A percentile compares a stretch with the other conserved stretches of the same genome.
Evolutionary conservation across 2,888 invertebrate species (phyloP).

Genomic region (Drosophila emarginata): DNA sequence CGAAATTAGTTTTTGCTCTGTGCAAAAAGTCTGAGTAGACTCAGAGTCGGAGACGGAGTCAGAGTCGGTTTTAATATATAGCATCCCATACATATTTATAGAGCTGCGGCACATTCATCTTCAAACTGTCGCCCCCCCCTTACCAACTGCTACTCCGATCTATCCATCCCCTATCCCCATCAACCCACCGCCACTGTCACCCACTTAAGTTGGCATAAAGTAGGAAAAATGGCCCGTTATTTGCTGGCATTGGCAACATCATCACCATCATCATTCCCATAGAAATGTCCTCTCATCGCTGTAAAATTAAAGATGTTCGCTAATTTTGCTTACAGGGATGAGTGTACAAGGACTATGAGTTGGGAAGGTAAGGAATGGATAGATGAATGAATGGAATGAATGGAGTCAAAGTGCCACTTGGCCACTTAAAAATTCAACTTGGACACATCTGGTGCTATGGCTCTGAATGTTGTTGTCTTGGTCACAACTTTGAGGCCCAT

Average conservation of each 20-base stretch:
- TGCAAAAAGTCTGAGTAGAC: constrained; percentile 50
- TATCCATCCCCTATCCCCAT: constrained; percentile 1
- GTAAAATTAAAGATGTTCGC: constrained; percentile 51
- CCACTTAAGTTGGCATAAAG: constrained; percentile 74
- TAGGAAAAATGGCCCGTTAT: constrained; percentile 63
- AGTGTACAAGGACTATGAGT: constrained; percentile 5
- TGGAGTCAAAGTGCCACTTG: constrained; percentile 16
- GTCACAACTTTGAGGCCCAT: constrained; percentile 14
- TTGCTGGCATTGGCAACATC: constrained; percentile 62
- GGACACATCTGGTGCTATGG: constrained; percentile 64
- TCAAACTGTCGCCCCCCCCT: constrained; percentile 49
- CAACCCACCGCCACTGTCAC: constrained; percentile 44
- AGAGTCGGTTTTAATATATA: constrained; percentile 79
- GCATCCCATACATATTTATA: constrained; percentile 79
- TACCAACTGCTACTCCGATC: neutral
- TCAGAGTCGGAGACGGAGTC: constrained; percentile 46
- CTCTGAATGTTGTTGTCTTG: constrained; percentile 31
- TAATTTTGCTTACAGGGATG: constrained; percentile 49
- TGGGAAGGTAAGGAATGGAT: neutral
- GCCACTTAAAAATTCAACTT: constrained; percentile 60
- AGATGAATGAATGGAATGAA: constrained; percentile 28
- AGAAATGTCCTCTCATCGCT: constrained; percentile 42
- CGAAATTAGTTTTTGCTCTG: constrained; percentile 79
- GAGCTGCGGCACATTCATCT: constrained; percentile 79
- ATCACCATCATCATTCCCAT: constrained; percentile 41